A percentile compares a stretch with the other conserved stretches of the same genome.
Conservation (phyloP, 2,888 invertebrate genomes). For the Cephalotes varians region DNA sequence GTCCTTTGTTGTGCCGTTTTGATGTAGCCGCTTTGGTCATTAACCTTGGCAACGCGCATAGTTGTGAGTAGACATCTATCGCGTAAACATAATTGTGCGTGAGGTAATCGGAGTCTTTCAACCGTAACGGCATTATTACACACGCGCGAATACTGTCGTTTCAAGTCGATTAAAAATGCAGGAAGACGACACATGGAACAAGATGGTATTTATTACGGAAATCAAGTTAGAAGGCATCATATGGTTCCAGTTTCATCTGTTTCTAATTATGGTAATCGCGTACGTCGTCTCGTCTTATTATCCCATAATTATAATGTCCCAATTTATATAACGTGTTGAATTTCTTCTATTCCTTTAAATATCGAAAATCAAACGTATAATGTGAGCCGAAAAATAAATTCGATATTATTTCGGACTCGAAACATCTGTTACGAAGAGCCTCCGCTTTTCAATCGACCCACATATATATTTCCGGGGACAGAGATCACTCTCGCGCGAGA, state of each 20-base stretch:
- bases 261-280: slow-evolving; percentile 24
- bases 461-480: not conserved
- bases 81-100: slow-evolving; percentile 31
- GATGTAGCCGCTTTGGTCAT: slow-evolving; percentile 26
- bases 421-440: not conserved
- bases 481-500: not conserved
- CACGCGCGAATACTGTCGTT: not conserved
- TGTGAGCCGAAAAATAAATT: not conserved
- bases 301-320: slow-evolving; percentile 4
- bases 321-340: not conserved
- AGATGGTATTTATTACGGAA: slow-evolving; percentile 1
- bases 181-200: not conserved
- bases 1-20: not conserved
- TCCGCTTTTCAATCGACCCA: not conserved
- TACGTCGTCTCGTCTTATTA: not conserved
- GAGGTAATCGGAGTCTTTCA: slow-evolving; percentile 5
- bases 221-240: not conserved
- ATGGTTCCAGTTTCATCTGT: not conserved
- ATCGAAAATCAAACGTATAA: not conserved
- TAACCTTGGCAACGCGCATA: slow-evolving; percentile 15
- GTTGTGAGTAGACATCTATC: not conserved
- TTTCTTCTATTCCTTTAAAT: not conserved
- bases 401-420: not conserved
- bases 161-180: not conserved
- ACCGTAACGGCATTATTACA: slow-evolving; percentile 14